Base-by-base conservation (phyloP, 2,113 vertebrate genomes). In the Micronycteris hirsuta region DNA sequence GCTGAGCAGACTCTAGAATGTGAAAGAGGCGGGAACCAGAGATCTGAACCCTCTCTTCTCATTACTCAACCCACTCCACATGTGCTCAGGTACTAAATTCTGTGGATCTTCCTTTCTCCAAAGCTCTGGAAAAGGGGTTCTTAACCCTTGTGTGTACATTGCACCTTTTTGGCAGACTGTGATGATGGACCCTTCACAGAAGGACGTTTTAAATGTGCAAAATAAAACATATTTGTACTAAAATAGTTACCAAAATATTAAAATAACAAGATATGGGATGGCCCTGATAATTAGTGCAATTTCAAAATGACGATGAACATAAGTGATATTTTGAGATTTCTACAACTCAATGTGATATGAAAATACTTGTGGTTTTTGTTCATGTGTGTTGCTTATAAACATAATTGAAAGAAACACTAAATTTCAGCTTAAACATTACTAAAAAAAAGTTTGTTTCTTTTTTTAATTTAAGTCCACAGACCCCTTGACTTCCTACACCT, bases 261-360 rank as follows among this genome's bases (percentile, higher is more conserved):
- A 68, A 86, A 58, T 49, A 86, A 74, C 10, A 47, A 78, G 61
- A 67, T 54, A 24, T 16, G 65, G 5, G 24, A 33, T 77, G 28
- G 33, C 45, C 49, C 61, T 63, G 31, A 33, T 61, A 49, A 78
- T 58, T 47, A n/a, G 20, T 84, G 15, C 68, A n/a, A 93, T 43
- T 89, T 89, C 41, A 86, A 93, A 86, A 33, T 63, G 77, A 71
- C 16, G 22, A 36, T 14, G 33, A 56, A 78, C 36, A 2, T 43
- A 89, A 63, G 33, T 43, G 33, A n/a, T 73, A 73, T 63, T 92
- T 77, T 88, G 88, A 91, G 76, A 88, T 54, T 78, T 88, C 84
- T 74, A 47, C 41, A 61, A 90, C 13, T 74, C 83, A 61, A 82
- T 12, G 11, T 49, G 33, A 31, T 20, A 67, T 76, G 31, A 92